phyloP scores from a whole-genome alignment of 2,888 invertebrate genomes.

The Hanleya hanleyi region DNA sequence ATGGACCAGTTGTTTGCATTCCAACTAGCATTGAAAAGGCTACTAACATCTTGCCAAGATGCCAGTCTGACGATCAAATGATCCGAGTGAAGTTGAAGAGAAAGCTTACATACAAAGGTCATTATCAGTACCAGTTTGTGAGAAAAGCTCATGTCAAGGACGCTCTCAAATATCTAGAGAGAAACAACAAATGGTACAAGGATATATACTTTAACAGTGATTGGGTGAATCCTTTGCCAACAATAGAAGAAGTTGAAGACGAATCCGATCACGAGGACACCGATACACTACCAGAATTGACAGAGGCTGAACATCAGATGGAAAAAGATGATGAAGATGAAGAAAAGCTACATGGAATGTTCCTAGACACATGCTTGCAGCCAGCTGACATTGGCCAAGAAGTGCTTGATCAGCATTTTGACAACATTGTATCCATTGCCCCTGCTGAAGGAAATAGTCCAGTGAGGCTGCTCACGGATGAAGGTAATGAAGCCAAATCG shows the following conservation, averaged over 20 bases:
- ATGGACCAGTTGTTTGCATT: conserved; percentile 44
- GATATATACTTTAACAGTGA: conserved; percentile 8
- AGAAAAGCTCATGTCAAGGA: conserved; percentile 12
- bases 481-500: conserved; percentile 12
- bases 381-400: conserved; percentile 25
- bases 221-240: not conserved
- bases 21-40: conserved; percentile 33
- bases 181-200: conserved; percentile 16
- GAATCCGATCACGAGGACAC: not conserved
- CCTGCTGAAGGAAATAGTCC: conserved; percentile 28
- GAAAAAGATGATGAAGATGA: not conserved
- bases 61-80: conserved; percentile 16
- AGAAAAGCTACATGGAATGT: not conserved
- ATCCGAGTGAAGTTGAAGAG: conserved; percentile 37
- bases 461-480: conserved; percentile 22
- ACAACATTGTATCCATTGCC: conserved; percentile 21
- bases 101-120: conserved; percentile 33
- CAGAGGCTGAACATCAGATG: not conserved
- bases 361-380: no score
- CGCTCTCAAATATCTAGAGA: conserved; percentile 20
- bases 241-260: no score
- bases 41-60: conserved; percentile 28
- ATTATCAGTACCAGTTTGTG: conserved; percentile 31
- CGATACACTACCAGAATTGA: not conserved
- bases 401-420: conserved; percentile 10